Evolutionary conservation across 2,888 invertebrate species (phyloP).

Genomic region (Epirrhoe tristata): DNA sequence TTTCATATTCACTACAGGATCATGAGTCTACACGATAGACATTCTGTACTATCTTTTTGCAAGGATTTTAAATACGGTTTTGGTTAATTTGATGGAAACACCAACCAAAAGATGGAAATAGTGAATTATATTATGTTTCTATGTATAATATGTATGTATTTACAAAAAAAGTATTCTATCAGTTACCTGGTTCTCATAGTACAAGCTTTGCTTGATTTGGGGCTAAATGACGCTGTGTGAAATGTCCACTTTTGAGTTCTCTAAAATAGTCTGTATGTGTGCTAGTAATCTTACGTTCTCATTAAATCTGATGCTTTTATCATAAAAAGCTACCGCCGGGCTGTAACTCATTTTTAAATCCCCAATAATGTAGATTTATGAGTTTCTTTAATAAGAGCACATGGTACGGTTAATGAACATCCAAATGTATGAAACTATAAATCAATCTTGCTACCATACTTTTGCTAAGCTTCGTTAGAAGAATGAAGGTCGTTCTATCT

Average conservation of each 20-base stretch:
- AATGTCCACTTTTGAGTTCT: neutral
- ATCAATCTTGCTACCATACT: slow-evolving; percentile 7
- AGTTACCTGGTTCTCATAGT: too few species aligned
- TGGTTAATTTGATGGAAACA: too few species aligned
- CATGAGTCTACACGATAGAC: too few species aligned
- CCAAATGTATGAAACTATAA: slow-evolving; percentile 18
- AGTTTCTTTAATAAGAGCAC: slow-evolving; percentile 19
- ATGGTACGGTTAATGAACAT: slow-evolving; percentile 18
- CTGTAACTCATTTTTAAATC: slow-evolving; percentile 23
- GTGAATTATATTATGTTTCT: too few species aligned
- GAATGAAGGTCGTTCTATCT: slow-evolving; percentile 7
- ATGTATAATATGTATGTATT: too few species aligned
- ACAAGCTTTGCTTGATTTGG: too few species aligned
- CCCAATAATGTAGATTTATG: slow-evolving; percentile 24
- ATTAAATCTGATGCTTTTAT: neutral
- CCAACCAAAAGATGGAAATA: too few species aligned
- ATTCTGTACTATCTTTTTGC: too few species aligned
- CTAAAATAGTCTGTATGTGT: neutral
- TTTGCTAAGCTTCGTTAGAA: neutral
- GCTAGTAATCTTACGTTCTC: neutral
- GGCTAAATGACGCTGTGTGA: too few species aligned
- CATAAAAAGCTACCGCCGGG: slow-evolving; percentile 5
- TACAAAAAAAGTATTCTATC: too few species aligned
- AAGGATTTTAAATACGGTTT: too few species aligned
- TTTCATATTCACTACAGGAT: too few species aligned